phyloP scores from a whole-genome alignment of 1,140 invertebrate species.

The fruit fly (Drosophila melanogaster) region DNA sequence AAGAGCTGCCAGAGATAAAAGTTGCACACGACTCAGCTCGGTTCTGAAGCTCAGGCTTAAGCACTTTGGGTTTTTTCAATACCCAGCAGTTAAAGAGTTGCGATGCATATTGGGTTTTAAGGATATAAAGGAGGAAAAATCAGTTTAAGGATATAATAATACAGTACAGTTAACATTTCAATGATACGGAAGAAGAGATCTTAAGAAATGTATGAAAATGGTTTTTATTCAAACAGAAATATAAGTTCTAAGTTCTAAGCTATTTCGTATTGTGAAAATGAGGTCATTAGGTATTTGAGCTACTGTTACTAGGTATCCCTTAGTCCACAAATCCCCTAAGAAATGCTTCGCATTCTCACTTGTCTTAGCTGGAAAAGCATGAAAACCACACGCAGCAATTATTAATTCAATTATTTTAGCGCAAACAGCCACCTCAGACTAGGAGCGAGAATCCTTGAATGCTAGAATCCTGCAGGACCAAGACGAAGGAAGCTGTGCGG shows the following conservation, averaged over 20 bases:
- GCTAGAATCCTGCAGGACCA: slow-evolving; percentile 24
- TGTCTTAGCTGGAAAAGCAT: slow-evolving; percentile 83
- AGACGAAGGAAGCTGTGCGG: slow-evolving; percentile 53
- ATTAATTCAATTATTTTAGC: slow-evolving; percentile 84
- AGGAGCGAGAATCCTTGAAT: slow-evolving; percentile 25
- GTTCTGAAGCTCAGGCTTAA: slow-evolving; percentile 44
- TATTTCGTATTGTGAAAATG: too few species aligned
- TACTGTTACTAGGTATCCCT: slow-evolving; percentile 2
- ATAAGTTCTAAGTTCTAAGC: too few species aligned
- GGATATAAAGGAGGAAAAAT: not conserved
- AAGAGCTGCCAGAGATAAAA: slow-evolving; percentile 65
- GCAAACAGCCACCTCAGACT: slow-evolving; percentile 78
- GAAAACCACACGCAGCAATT: slow-evolving; percentile 84
- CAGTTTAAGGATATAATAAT: too few species aligned
- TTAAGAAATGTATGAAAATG: too few species aligned
- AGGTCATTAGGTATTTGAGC: too few species aligned
- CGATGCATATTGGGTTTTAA: not conserved
- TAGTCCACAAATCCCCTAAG: slow-evolving; percentile 9
- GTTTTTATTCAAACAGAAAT: too few species aligned
- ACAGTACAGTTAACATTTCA: too few species aligned
- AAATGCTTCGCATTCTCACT: slow-evolving; percentile 38
- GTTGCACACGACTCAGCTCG: slow-evolving; percentile 70
- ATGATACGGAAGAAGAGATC: too few species aligned
- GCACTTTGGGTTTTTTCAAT: slow-evolving; percentile 32
- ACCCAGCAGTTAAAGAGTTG: not conserved